A percentile compares a stretch with the other conserved stretches of the same genome.
Evolutionary conservation across 2,113 vertebrate species (phyloP).

Genomic region (Vidua chalybeata): DNA sequence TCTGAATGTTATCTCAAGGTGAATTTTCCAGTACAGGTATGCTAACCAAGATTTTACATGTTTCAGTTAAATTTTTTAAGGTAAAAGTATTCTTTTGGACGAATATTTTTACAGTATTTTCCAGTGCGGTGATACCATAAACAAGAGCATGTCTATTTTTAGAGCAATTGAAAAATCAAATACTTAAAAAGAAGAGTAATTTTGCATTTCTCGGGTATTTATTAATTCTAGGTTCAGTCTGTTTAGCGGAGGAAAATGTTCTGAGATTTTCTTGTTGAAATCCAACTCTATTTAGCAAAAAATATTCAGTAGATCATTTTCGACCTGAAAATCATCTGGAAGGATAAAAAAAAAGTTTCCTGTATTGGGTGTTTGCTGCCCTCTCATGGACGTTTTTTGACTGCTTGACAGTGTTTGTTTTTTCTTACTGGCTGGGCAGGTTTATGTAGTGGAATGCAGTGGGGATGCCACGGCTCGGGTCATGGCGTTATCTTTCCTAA

Average conservation of each 20-base stretch:
- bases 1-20: background rate
- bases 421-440: accelerated
- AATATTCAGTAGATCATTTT: accelerated
- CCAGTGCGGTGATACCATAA: accelerated
- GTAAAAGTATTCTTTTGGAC: accelerated
- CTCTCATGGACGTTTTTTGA: background rate
- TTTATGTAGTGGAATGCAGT: background rate
- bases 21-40: background rate
- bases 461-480: accelerated
- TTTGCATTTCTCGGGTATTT: accelerated
- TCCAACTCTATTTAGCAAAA: background rate
- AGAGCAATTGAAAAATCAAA: accelerated
- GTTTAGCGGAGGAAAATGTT: accelerated
- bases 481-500: accelerated
- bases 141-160: accelerated
- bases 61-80: background rate
- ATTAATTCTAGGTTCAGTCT: accelerated
- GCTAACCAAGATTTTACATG: accelerated
- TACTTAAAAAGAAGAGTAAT: accelerated
- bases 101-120: background rate
- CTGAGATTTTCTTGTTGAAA: background rate
- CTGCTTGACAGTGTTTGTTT: background rate
- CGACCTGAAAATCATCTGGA: accelerated
- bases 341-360: background rate
- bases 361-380: background rate